phyloP scores from a whole-genome alignment of 1,140 invertebrate genomes.

The Monochamus saltuarius region DNA sequence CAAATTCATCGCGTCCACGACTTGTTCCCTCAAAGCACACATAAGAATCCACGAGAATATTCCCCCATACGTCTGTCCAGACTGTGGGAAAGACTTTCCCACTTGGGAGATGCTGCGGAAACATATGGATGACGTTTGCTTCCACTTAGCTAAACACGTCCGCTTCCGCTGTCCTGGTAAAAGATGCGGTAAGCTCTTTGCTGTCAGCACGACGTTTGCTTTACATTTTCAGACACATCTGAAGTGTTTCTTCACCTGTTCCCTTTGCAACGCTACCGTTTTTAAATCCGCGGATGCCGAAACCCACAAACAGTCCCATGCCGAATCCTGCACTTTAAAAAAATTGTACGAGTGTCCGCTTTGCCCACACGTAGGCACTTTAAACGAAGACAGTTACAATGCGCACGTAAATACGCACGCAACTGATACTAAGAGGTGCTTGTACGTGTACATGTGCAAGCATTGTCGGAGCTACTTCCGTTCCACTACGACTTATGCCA shows the following conservation, averaged over 20 bases:
- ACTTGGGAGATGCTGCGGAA: constrained; percentile 48
- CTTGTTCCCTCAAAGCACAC: constrained; percentile 54
- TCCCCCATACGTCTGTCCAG: constrained; percentile 56
- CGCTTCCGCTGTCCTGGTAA: constrained; percentile 50
- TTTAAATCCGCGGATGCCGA: constrained; percentile 44
- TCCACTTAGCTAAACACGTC: constrained; percentile 54
- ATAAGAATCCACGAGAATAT: constrained; percentile 52
- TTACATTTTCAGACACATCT: constrained; percentile 53
- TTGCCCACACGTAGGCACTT: constrained; percentile 26
- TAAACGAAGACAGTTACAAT: constrained; percentile 16
- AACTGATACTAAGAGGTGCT: constrained; percentile 28
- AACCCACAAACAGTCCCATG: constrained; percentile 30
- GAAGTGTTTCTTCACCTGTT: constrained; percentile 41
- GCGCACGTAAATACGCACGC: constrained; percentile 39
- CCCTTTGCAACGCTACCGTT: constrained; percentile 49
- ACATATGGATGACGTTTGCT: constrained; percentile 56
- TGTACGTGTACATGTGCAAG: constrained; percentile 44
- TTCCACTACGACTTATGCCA: constrained; percentile 39
- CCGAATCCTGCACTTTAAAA: constrained; percentile 16
- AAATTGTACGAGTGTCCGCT: constrained; percentile 37
- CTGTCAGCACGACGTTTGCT: constrained; percentile 51
- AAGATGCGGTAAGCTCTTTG: constrained; percentile 50
- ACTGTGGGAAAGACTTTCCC: constrained; percentile 54
- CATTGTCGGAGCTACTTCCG: constrained; percentile 41
- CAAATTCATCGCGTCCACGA: constrained; percentile 53